These are phyloP conservation scores for Diploptera punctata DNA, from an alignment of 2,888 invertebrate genomes.

Conservation along the genomic window DNA sequence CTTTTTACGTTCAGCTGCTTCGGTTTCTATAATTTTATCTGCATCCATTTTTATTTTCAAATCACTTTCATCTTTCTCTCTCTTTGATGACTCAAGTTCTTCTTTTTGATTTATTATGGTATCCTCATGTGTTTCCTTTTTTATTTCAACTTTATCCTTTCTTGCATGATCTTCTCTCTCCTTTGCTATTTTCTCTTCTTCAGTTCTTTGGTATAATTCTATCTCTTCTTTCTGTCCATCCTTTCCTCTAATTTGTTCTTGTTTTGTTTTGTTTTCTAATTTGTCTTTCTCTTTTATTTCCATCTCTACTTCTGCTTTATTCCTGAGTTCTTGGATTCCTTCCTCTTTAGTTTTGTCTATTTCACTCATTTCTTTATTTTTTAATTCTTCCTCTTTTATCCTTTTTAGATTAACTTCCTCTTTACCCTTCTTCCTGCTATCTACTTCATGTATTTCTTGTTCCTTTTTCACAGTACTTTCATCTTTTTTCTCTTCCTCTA, in stretches of 20 bases:
- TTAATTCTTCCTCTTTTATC: neutral
- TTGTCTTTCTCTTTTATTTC: neutral
- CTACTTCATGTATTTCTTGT: neutral
- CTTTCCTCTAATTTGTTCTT: neutral
- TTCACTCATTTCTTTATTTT: neutral
- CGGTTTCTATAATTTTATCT: conserved; percentile 24
- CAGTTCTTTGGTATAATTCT: neutral
- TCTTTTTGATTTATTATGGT: conserved; percentile 32
- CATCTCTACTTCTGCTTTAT: neutral
- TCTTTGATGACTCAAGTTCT: conserved; percentile 40
- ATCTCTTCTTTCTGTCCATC: neutral
- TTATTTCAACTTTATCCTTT: conserved; percentile 18
- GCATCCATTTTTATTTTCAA: conserved; percentile 8
- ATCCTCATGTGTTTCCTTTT: conserved; percentile 26
- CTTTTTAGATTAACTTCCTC: neutral
- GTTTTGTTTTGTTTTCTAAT: neutral
- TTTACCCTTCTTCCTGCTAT: neutral
- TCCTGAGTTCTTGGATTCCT: neutral
- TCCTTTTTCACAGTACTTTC: neutral
- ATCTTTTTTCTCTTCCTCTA: neutral
- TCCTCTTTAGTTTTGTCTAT: neutral
- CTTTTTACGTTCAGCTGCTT: conserved; percentile 22
- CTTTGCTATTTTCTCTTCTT: neutral
- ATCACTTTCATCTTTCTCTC: conserved; percentile 37
- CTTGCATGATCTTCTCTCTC: neutral